Percentiles rank a stretch among this genome's conserved stretches.
These are phyloP conservation scores for Alligator mississippiensis DNA, from an alignment of 2,113 vertebrate genomes.

Conservation along the genomic window DNA sequence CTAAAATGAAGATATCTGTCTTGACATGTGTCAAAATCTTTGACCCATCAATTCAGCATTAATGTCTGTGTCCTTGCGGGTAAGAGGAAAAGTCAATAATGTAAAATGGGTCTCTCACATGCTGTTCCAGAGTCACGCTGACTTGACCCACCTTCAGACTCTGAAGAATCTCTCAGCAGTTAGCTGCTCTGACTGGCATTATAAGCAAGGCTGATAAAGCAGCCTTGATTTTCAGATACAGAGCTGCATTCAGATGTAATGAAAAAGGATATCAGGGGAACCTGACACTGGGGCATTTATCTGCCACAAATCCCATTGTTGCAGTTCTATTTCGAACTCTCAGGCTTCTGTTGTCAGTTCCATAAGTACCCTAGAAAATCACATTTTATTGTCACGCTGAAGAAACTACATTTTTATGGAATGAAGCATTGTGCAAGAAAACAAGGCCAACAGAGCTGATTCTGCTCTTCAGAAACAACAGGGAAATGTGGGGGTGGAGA, in stretches of 20 bases:
- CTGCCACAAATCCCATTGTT: conserved; percentile 51
- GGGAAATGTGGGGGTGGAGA: not conserved
- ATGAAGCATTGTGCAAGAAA: conserved; percentile 13
- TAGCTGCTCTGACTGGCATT: conserved; percentile 47
- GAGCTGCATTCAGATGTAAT: conserved; percentile 32
- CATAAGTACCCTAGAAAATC: conserved; percentile 55
- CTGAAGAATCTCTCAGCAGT: not conserved
- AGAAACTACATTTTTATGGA: conserved; percentile 35
- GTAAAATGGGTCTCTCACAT: conserved; percentile 23
- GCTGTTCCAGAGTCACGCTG: conserved; percentile 15
- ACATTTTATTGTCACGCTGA: conserved; percentile 62
- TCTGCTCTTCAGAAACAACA: conserved; percentile 5
- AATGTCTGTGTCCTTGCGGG: conserved; percentile 49
- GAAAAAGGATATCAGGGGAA: conserved; percentile 57
- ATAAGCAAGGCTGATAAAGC: conserved; percentile 56
- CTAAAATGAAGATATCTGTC: conserved; percentile 37
- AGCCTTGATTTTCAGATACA: conserved; percentile 58
- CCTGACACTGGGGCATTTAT: conserved; percentile 52
- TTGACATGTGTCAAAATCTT: conserved; percentile 57
- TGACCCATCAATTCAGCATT: conserved; percentile 43
- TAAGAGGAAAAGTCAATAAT: conserved; percentile 48
- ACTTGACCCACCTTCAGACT: conserved; percentile 21
- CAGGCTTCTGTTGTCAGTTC: conserved; percentile 53
- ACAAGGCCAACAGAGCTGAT: not conserved
- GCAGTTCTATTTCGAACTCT: conserved; percentile 53